Base-by-base conservation (phyloP, 2,113 vertebrate genomes). In the Rafetus swinhoei region DNA sequence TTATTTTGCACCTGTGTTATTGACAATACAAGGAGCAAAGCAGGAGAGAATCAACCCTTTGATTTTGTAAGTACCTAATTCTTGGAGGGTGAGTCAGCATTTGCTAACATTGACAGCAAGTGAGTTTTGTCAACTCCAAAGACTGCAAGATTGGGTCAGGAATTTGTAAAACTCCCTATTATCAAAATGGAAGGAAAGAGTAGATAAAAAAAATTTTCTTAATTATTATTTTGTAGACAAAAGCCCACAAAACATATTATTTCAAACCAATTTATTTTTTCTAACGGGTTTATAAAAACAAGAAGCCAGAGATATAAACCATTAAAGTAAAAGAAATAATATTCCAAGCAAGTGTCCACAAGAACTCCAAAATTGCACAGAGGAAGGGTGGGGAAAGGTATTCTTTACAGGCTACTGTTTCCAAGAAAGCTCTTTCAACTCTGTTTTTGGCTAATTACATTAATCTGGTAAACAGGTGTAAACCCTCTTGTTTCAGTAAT, bases 391-490 rank as follows among this genome's bases (percentile, higher is more conserved):
- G 57, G 16, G 13, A 39, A 72, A 74, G 85, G 53, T n/a, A 19
- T 90, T 96, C 93, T 97, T 94, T 96, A 94, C 11, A 27, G 45
- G 9, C 89, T 84, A 98, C 98, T 98, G 98, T 98, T 97, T 97
- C 97, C 94, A 85, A 96, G 84, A 95, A 97, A 80, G 96, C 95
- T 97, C 97, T 97, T 96, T 96, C 92, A 45, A 90, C 96, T 97
- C 97, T 94, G 96, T 97, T 98, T 98, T 98, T 97, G 97, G 96
- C 97, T 98, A 98, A 98, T 98, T 98, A 97, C 98, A 98, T 98
- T 98, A 99, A 98, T 98, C 98, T 98, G 98, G 98, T 98, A 98
- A 98, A 97, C 98, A 98, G 98, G 98, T 98, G 98, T 98, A 98
- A 98, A 98, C 97, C 98, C 97, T 92, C 96, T 98, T 97, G 96